Evolutionary conservation across 2,113 vertebrate genomes (phyloP), one percentile per base, ranked within the genome.

Genomic region (Miniopterus natalensis): DNA sequence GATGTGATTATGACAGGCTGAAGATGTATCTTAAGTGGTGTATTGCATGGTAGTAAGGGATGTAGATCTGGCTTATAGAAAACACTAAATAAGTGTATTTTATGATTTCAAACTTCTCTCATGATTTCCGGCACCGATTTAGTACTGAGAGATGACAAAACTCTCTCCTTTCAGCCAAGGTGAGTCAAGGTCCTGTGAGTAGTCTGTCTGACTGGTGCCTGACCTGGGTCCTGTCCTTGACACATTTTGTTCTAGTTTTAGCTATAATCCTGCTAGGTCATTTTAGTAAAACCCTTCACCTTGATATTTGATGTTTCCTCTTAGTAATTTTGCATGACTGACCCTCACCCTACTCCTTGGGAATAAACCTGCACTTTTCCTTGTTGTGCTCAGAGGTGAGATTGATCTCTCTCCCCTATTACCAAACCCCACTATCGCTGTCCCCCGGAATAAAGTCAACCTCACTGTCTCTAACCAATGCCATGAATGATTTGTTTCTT

Each of bases 291-390:
- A 49, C 17, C 21, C 63, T 68, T 31, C 31, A 51, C 63, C 6
- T 49, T n/a, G 45, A 66, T n/a, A 66, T 66, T 63, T 84, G 17
- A 81, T 47, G 40, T 27, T 80, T 90, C 40, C 40, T 81, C 14
- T 81, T 36, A 49, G 65, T 36, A 36, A 27, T 47, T 70, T 90
- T 71, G 53, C 40, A 27, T 36, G 36, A 59, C 10, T 36, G 88
- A 90, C 27, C 3, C 1, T 3, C 0, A 1, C 23, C 2, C 20
- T 21, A 2, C 68, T 40, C n/a, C n/a, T 53, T 84, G n/a, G 18
- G 25, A 73, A 10, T 36, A 61, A 71, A 66, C n/a, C 36, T 55
- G 47, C 74, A 25, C 25, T 78, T 66, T 59, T 55, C 36, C 40
- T 87, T n/a, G 4, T 31, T 77, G 74, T 49, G 42, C 23, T 84